Conservation (phyloP, 1,140 invertebrate species). For the Temnothorax curvispinosus region DNA sequence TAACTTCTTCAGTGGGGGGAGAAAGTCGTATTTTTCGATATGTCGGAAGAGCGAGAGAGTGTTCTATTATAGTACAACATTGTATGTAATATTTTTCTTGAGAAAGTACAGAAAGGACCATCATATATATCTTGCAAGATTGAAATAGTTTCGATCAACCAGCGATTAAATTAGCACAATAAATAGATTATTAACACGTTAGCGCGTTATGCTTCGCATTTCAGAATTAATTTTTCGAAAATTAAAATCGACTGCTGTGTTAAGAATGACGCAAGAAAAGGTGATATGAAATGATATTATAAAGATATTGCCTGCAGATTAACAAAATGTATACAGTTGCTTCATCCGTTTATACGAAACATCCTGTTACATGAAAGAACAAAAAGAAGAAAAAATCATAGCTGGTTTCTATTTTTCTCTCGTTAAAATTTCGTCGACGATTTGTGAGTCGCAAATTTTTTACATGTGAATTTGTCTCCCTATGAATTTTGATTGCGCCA, state of each 20-base stretch:
- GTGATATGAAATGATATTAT: background rate
- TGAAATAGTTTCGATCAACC: constrained; percentile 10
- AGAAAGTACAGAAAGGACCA: constrained; percentile 27
- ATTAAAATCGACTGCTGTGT: background rate
- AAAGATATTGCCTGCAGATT: constrained; percentile 17
- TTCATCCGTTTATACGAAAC: background rate
- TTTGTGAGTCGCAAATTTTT: background rate
- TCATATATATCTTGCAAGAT: background rate
- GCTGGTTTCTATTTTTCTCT: background rate
- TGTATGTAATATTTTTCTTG: constrained; percentile 6
- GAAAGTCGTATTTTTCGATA: constrained; percentile 46
- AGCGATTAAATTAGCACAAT: constrained; percentile 18
- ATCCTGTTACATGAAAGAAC: background rate
- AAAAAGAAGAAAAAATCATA: background rate
- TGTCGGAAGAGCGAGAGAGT: background rate
- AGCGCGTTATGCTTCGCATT: background rate
- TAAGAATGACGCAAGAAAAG: constrained; percentile 6
- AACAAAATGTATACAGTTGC: background rate
- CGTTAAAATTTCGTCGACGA: background rate
- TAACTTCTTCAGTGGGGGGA: constrained; percentile 26
- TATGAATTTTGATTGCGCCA: background rate
- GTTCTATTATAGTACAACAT: constrained; percentile 37
- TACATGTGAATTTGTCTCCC: background rate
- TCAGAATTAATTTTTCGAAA: constrained; percentile 23
- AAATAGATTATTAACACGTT: constrained; percentile 4